A percentile compares a stretch with the other conserved stretches of the same genome.
Evolutionary conservation across 2,113 vertebrate genomes (phyloP).

Genomic region (Tragelaphus scriptus): DNA sequence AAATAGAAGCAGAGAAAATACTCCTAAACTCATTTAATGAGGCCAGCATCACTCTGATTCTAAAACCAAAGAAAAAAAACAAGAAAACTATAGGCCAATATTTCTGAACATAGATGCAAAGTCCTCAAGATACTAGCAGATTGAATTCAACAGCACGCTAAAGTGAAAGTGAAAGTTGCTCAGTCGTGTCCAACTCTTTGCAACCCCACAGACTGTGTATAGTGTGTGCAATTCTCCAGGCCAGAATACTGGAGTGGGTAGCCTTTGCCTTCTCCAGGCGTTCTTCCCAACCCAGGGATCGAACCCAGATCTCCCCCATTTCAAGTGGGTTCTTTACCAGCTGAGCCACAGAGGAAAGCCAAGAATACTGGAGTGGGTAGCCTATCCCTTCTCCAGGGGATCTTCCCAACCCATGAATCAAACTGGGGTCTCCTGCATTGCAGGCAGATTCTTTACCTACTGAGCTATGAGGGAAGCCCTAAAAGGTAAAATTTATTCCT

Average conservation of each 20-base stretch:
- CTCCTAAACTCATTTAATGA: background rate
- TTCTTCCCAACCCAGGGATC: background rate
- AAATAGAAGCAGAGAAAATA: background rate
- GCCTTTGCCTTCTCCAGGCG: background rate
- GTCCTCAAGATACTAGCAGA: background rate
- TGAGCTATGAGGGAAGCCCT: background rate
- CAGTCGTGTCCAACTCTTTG: background rate
- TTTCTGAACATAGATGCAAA: background rate
- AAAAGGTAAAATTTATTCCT: background rate
- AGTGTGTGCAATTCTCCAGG: accelerated
- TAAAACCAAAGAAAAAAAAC: background rate
- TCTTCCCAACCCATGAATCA: background rate
- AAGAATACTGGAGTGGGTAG: background rate
- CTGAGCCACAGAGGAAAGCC: background rate
- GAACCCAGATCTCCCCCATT: background rate
- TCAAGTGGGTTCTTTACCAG: background rate
- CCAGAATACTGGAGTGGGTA: background rate
- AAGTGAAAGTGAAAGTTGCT: background rate
- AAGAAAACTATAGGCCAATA: background rate
- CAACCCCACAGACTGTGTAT: background rate
- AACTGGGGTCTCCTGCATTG: background rate
- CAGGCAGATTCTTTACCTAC: background rate
- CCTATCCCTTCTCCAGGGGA: background rate
- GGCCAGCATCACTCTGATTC: background rate
- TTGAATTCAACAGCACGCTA: background rate